Percentiles rank a stretch among this genome's conserved stretches.
Conservation (phyloP, 2,888 invertebrate genomes). For the Brachyopa scutellaris region DNA sequence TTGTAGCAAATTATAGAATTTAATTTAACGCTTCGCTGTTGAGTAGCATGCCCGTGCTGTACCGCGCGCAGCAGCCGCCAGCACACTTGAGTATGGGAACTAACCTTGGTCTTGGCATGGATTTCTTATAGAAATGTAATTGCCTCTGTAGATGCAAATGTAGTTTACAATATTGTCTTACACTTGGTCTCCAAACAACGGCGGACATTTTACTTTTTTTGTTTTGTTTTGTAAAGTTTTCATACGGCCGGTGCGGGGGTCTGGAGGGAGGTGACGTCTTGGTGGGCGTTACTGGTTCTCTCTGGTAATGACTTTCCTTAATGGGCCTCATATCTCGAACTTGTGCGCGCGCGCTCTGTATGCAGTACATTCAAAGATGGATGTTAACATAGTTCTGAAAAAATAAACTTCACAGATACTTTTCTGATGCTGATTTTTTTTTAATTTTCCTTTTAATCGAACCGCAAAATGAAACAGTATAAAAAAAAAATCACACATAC, state of each 20-base stretch:
- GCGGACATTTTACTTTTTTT: too few species aligned
- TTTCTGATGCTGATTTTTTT: slow-evolving; percentile 4
- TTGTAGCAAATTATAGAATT: slow-evolving; percentile 64
- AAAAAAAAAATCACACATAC: slow-evolving; percentile 58
- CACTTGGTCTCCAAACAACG: too few species aligned
- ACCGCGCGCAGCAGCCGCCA: slow-evolving; percentile 27
- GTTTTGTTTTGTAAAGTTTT: too few species aligned
- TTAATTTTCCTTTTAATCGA: slow-evolving; percentile 42
- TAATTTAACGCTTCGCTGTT: slow-evolving; percentile 45
- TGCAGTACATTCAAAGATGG: slow-evolving; percentile 68
- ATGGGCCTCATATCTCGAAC: slow-evolving; percentile 62
- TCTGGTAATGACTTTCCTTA: slow-evolving; percentile 69
- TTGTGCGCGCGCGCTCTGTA: slow-evolving; percentile 32
- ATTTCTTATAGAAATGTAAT: slow-evolving; percentile 54
- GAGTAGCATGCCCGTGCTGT: slow-evolving; percentile 53
- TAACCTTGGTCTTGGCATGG: slow-evolving; percentile 73
- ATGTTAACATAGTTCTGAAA: slow-evolving; percentile 61
- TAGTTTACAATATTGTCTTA: slow-evolving; percentile 59
- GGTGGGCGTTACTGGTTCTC: slow-evolving; percentile 67
- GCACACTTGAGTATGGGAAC: slow-evolving; percentile 55
- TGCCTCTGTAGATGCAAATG: slow-evolving; percentile 46
- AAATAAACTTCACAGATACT: slow-evolving; percentile 13
- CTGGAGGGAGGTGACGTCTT: too few species aligned
- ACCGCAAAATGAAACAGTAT: slow-evolving; percentile 61
- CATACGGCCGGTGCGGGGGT: too few species aligned